Evolutionary conservation across 2,797 vertebrate genomes (phyloP), one percentile per base, ranked within the genome.

Genomic region (Protonibea diacanthus): DNA sequence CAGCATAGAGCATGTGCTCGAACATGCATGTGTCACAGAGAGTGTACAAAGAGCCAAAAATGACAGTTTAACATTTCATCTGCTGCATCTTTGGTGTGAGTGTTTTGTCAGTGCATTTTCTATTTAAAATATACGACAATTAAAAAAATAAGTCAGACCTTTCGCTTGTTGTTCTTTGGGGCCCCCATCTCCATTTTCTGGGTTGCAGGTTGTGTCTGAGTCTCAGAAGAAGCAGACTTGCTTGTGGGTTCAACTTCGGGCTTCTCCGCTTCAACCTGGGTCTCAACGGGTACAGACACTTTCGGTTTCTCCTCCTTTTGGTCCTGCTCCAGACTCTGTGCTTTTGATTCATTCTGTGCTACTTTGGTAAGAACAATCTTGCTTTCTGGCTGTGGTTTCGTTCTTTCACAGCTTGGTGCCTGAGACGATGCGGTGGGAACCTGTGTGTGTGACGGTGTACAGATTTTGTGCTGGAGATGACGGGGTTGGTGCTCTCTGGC

Each of bases 401-500:
- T 64, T 47, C 17, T 71, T 45, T 89, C 77, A n/a, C 33, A 61
- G 71, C 58, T 47, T 2, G 72, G 53, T 7, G 60, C 29, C 68
- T 40, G 80, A 15, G 71, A 47, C 40, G 42, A 53, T 3, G 76
- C 7, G 82, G 33, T 38, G 33, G 75, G 82, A 15, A 75, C 60
- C 45, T 67, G 77, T 2, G 60, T 62, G 25, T 72, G 74, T 4
- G 72, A 42, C 2, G 38, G 67, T 2, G 84, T 23, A 4, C 20
- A 67, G 25, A 49, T 45, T 83, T 89, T 91, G 84, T 64, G 73
- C 70, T 88, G 92, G 29, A 89, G 86, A 17, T 85, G 88, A 45
- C 85, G 89, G 1, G 90, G 80, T 45, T 91, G 92, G 79, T 94
- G 92, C 80, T 94, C 94, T 76, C 76, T 62, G 81, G 92, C 93